These are phyloP conservation scores for Tetramorium parvispinum DNA, from an alignment of 1,140 invertebrate genomes.

Conservation along the genomic window DNA sequence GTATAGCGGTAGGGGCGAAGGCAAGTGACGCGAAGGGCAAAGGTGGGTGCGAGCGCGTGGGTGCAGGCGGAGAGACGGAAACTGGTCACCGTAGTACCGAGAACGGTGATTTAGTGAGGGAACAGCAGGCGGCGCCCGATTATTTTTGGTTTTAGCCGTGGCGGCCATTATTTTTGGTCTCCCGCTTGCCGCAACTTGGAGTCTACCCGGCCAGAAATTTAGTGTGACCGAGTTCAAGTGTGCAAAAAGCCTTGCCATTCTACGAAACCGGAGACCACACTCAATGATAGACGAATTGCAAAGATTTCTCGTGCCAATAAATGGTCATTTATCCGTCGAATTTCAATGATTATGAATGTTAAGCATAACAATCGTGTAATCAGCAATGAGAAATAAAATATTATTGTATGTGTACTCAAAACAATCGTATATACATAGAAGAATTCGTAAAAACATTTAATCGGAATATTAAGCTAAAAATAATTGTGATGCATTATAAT, in stretches of 20 bases:
- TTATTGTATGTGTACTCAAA: background rate
- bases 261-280: constrained; percentile 49
- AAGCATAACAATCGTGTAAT: background rate
- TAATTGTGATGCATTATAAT: too few relatives aligned
- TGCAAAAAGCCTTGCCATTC: constrained; percentile 64
- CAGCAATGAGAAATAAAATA: background rate
- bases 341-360: background rate
- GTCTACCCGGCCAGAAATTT: constrained; percentile 75
- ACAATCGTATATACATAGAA: too few relatives aligned
- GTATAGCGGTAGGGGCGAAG: constrained; percentile 41
- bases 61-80: constrained; percentile 61
- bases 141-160: constrained; percentile 84
- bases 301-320: constrained; percentile 55
- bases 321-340: background rate
- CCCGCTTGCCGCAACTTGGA: constrained; percentile 77
- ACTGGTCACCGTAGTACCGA: constrained; percentile 72
- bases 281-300: constrained; percentile 56
- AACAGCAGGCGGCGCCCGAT: constrained; percentile 83
- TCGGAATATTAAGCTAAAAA: background rate
- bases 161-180: constrained; percentile 82
- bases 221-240: constrained; percentile 73
- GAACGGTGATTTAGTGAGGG: constrained; percentile 81
- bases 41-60: constrained; percentile 10
- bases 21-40: constrained; percentile 60
- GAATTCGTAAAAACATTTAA: background rate